These are phyloP conservation scores for Cryptus armator DNA, from an alignment of 2,888 invertebrate species.

Conservation along the genomic window DNA sequence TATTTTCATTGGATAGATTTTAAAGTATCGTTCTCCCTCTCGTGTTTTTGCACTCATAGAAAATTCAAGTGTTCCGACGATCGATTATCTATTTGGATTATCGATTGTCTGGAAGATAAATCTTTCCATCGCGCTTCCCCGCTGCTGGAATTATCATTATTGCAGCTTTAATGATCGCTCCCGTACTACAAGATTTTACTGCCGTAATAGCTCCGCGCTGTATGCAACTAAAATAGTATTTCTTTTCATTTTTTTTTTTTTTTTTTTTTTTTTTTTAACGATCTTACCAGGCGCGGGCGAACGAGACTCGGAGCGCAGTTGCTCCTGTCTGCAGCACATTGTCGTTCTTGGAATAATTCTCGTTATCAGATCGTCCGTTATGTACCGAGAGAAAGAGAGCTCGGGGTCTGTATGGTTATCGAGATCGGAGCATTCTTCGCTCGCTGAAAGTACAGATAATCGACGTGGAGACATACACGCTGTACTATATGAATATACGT, in stretches of 20 bases:
- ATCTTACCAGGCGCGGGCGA: constrained; percentile 9
- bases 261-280: constrained; percentile 41
- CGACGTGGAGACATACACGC: constrained; percentile 48
- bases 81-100: constrained; percentile 67
- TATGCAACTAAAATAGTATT: constrained; percentile 31
- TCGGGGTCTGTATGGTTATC: constrained; percentile 61
- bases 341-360: constrained; percentile 70
- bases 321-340: constrained; percentile 61
- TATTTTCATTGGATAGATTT: constrained; percentile 21
- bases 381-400: constrained; percentile 60
- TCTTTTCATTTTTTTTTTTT: not conserved
- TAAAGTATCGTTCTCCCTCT: constrained; percentile 36
- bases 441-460: constrained; percentile 63
- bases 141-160: constrained; percentile 65
- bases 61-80: constrained; percentile 40
- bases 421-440: constrained; percentile 71
- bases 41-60: constrained; percentile 27
- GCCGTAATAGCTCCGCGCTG: constrained; percentile 47
- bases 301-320: constrained; percentile 36
- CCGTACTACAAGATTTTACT: constrained; percentile 61
- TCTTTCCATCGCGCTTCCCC: constrained; percentile 53
- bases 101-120: constrained; percentile 61
- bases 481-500: constrained; percentile 32
- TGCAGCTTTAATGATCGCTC: constrained; percentile 68
- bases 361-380: constrained; percentile 73